Conservation (phyloP, 2,797 vertebrate species). For the Micromesistius poutassou region DNA sequence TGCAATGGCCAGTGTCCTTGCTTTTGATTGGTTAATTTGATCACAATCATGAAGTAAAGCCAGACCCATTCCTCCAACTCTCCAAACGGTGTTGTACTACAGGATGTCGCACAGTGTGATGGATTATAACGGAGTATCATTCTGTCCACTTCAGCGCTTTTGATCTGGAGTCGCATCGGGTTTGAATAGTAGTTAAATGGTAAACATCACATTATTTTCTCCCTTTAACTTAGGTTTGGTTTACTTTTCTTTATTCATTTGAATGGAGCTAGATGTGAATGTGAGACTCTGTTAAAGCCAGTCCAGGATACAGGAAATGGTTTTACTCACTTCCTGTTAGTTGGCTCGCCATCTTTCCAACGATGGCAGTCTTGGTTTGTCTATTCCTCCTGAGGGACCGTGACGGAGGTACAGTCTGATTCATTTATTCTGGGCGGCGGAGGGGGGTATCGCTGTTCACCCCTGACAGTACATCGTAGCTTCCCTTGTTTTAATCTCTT, state of each 20-base stretch:
- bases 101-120: no score
- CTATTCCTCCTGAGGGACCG: constrained; percentile 43
- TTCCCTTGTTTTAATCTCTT: not conserved
- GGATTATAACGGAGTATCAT: constrained; percentile 12
- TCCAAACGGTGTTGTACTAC: no score
- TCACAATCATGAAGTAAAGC: constrained; percentile 20
- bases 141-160: not conserved
- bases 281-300: constrained; percentile 51
- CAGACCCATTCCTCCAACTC: constrained; percentile 18
- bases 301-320: constrained; percentile 46
- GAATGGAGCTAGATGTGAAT: not conserved
- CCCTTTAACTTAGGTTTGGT: not conserved
- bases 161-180: not conserved
- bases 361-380: constrained; percentile 52
- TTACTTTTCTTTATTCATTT: not conserved
- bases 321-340: constrained; percentile 45
- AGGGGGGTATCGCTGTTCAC: constrained; percentile 50
- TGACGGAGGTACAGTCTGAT: constrained; percentile 58
- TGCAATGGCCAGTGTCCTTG: not conserved
- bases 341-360: constrained; percentile 48
- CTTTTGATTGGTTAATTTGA: constrained; percentile 5
- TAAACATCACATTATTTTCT: not conserved
- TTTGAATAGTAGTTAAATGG: not conserved
- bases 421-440: not conserved
- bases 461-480: constrained; percentile 32